Conservation (phyloP, 2,797 vertebrate species). For the Falco novaeseelandiae region DNA sequence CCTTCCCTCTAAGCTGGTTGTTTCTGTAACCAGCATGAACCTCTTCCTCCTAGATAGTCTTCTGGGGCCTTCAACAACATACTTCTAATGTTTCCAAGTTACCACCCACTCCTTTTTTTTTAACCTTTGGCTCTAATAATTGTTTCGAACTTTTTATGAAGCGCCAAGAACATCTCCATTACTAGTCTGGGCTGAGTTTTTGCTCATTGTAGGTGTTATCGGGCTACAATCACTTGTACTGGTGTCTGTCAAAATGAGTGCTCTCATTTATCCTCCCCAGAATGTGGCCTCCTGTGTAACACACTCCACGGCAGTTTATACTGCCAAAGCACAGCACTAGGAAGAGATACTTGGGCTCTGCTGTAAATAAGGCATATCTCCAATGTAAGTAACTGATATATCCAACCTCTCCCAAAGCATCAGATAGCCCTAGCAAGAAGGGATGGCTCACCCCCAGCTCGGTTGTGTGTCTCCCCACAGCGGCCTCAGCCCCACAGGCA, state of each 20-base stretch:
- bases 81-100: background rate
- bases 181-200: background rate
- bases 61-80: background rate
- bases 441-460: background rate
- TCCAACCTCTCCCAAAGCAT: background rate
- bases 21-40: background rate
- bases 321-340: background rate
- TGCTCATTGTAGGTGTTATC: background rate
- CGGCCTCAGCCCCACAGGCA: background rate
- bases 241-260: background rate
- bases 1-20: background rate
- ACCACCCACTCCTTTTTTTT: background rate
- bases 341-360: background rate
- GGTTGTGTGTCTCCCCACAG: rapidly evolving
- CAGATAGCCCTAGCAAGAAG: background rate
- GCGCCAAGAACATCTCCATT: background rate
- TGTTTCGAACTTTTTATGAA: background rate
- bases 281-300: background rate
- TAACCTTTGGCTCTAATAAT: background rate
- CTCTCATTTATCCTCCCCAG: background rate
- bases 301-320: background rate
- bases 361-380: background rate
- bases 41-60: background rate
- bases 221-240: background rate
- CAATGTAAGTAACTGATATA: background rate